phyloP scores from a whole-genome alignment of 1,140 invertebrate genomes.

The Mylabris phalerata region DNA sequence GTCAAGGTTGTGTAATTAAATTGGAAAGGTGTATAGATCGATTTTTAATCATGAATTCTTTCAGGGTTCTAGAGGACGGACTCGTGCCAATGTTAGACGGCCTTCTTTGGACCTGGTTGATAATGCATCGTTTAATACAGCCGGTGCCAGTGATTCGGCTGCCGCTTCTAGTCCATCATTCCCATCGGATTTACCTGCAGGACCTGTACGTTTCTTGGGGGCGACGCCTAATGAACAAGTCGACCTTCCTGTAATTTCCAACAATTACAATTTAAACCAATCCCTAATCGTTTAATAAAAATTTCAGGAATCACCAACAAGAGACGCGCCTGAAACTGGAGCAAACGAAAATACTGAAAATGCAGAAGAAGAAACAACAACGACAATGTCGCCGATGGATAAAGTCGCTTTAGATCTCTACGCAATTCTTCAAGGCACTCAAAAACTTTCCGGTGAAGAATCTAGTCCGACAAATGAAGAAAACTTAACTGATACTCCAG shows the following conservation, averaged over 20 bases:
- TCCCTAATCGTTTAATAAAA: constrained; percentile 1
- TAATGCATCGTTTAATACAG: constrained; percentile 69
- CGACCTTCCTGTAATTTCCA: constrained; percentile 38
- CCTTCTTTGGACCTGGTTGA: constrained; percentile 71
- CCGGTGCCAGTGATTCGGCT: constrained; percentile 39
- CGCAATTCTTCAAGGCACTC: constrained; percentile 66
- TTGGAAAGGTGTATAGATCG: neutral
- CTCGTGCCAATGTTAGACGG: constrained; percentile 48
- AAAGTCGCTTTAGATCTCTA: constrained; percentile 75
- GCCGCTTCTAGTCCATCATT: constrained; percentile 42
- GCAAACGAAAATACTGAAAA: neutral
- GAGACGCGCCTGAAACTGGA: constrained; percentile 11
- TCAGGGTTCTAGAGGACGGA: constrained; percentile 35
- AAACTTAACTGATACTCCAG: constrained; percentile 8
- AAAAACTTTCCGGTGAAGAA: constrained; percentile 59
- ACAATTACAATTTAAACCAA: neutral
- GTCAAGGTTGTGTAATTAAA: neutral
- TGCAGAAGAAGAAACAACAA: constrained; percentile 41
- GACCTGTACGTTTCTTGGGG: constrained; percentile 51
- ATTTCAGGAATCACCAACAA: constrained; percentile 1
- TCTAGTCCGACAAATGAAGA: constrained; percentile 13
- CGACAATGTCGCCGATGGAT: constrained; percentile 64
- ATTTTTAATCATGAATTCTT: constrained; percentile 2
- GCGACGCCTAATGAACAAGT: constrained; percentile 51
- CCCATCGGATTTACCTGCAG: constrained; percentile 47